phyloP scores from a whole-genome alignment of 2,113 vertebrate species.

The Leptocoma aspasia region DNA sequence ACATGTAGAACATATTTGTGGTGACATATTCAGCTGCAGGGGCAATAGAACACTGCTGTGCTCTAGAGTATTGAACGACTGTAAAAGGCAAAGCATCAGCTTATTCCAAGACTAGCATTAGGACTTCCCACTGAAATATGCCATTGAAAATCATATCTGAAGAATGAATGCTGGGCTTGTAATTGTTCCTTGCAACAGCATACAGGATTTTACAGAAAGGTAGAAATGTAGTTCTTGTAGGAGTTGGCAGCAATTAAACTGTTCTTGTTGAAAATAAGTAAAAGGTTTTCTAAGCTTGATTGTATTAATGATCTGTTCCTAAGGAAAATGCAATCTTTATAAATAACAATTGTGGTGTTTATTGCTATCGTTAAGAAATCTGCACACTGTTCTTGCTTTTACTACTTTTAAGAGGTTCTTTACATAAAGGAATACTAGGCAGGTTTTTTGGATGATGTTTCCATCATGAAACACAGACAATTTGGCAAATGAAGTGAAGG shows the following conservation, averaged over 20 bases:
- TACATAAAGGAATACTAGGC: background rate
- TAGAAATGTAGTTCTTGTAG: background rate
- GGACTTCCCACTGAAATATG: background rate
- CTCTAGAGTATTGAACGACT: background rate
- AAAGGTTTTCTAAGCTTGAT: background rate
- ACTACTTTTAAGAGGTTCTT: background rate
- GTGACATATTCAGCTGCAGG: background rate
- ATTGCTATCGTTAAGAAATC: background rate
- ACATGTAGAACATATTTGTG: background rate
- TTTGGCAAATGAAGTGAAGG: background rate
- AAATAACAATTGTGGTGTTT: background rate
- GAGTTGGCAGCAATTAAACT: background rate
- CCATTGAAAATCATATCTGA: background rate
- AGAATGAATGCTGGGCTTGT: background rate
- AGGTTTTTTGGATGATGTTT: background rate
- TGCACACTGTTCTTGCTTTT: background rate
- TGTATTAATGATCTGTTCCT: background rate
- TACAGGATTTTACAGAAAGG: background rate
- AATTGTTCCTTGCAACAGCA: background rate
- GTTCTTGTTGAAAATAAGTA: background rate
- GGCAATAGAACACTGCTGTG: background rate
- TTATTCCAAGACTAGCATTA: background rate
- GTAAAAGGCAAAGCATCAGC: background rate
- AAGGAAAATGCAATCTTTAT: background rate
- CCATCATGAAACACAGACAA: background rate